These are phyloP conservation scores for Chamaea fasciata DNA, from an alignment of 2,113 vertebrate species.

Conservation along the genomic window DNA sequence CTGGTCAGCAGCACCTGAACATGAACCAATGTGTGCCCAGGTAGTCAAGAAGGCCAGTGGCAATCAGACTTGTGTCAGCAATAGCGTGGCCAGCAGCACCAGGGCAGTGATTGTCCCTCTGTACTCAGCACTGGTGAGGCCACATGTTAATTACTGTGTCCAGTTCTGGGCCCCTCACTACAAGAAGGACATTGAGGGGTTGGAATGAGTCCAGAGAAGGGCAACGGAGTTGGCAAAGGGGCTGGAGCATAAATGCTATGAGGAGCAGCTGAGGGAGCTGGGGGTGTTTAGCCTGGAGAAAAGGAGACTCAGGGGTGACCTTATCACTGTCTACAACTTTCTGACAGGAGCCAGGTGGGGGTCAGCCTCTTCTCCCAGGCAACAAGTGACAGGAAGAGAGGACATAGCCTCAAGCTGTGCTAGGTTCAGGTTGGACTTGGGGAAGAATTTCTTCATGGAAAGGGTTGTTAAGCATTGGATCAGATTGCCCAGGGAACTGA, in stretches of 20 bases:
- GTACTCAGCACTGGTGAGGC: not conserved
- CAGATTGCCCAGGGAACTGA: not conserved
- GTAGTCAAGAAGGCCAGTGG: not conserved
- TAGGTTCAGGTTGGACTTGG: not conserved
- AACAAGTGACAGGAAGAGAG: not conserved
- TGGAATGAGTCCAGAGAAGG: not conserved
- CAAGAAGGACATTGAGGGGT: not conserved
- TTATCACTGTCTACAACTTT: not conserved
- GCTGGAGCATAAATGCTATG: not conserved
- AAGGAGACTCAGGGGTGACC: not conserved
- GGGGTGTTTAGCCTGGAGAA: not conserved
- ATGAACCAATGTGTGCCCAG: not conserved
- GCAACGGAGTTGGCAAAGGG: fast-evolving
- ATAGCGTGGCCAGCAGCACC: not conserved
- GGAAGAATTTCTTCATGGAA: not conserved
- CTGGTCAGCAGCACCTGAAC: not conserved
- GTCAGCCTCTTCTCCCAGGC: not conserved
- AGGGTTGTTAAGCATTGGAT: not conserved
- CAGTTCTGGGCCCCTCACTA: not conserved
- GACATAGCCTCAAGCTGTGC: not conserved
- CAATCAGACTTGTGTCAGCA: fast-evolving
- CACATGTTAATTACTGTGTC: not conserved
- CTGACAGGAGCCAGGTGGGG: not conserved
- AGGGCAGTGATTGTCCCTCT: not conserved
- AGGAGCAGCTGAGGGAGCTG: not conserved